A percentile compares a stretch with the other conserved stretches of the same genome.
phyloP scores from a whole-genome alignment of 2,888 invertebrate species.

The Rhamnusium bicolor region DNA sequence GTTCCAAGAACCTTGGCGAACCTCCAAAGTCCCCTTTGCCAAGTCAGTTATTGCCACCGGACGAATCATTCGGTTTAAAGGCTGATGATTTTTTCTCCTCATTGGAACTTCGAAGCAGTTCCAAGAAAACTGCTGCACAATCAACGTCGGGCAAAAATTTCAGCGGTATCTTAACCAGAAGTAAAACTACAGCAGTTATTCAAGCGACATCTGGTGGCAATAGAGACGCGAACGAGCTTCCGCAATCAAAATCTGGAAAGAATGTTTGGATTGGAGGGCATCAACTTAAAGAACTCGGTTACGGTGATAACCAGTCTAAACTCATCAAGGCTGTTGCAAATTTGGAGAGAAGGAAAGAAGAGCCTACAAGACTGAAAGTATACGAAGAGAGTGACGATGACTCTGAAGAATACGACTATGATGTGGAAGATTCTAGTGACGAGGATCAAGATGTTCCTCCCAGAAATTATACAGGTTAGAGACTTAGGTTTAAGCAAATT shows the following conservation, averaged over 20 bases:
- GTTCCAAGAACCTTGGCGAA: constrained; percentile 70
- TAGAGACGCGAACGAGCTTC: constrained; percentile 56
- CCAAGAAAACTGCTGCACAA: constrained; percentile 72
- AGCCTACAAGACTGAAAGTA: constrained; percentile 69
- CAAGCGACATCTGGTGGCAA: constrained; percentile 55
- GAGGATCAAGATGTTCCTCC: constrained; percentile 73
- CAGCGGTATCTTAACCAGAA: constrained; percentile 70
- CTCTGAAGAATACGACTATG: constrained; percentile 58
- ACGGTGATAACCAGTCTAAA: constrained; percentile 76
- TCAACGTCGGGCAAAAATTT: constrained; percentile 69
- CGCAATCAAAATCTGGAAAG: constrained; percentile 70
- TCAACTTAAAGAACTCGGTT: constrained; percentile 73
- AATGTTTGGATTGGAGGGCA: constrained; percentile 78
- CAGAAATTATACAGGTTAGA: constrained; percentile 72
- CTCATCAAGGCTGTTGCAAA: constrained; percentile 79
- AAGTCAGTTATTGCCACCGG: constrained; percentile 66
- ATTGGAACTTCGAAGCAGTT: constrained; percentile 83
- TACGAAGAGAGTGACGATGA: constrained; percentile 64
- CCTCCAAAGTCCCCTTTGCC: constrained; percentile 64
- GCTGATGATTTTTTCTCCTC: constrained; percentile 92
- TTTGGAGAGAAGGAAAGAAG: constrained; percentile 75
- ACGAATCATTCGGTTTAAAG: constrained; percentile 77
- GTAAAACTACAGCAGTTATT: constrained; percentile 69
- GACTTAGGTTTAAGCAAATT: too few relatives aligned
- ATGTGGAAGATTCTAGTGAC: constrained; percentile 65